Percentiles rank a stretch among this genome's conserved stretches.
Evolutionary conservation across 2,888 invertebrate species (phyloP).

Genomic region (Leptinotarsa tumamoca): DNA sequence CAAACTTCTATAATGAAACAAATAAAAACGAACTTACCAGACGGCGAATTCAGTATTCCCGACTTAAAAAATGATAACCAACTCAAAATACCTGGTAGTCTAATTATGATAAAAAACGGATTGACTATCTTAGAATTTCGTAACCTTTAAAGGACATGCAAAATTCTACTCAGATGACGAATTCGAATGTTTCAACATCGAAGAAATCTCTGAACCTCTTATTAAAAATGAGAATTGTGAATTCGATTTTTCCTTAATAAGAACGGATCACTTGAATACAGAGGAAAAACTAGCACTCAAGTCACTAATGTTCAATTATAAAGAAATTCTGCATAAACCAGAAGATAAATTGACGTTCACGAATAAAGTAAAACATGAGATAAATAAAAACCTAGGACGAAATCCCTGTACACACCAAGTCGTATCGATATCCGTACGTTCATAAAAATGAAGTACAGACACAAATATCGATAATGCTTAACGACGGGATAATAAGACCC

Average conservation of each 20-base stretch:
- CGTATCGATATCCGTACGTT: not conserved
- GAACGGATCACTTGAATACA: conserved; percentile 23
- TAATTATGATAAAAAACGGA: not conserved
- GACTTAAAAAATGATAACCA: not conserved
- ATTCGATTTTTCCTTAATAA: not conserved
- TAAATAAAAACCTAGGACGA: conserved; percentile 2
- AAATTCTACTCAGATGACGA: not conserved
- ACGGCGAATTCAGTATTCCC: not conserved
- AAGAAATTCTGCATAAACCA: conserved; percentile 29
- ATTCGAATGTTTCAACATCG: not conserved
- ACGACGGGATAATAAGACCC: conserved; percentile 29
- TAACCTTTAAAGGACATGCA: not conserved
- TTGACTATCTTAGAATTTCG: not conserved
- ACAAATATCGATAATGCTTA: conserved; percentile 30
- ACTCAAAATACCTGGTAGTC: not conserved
- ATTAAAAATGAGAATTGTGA: not conserved
- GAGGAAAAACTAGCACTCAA: conserved; percentile 3
- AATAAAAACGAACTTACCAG: conserved; percentile 17
- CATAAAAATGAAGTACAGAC: conserved; percentile 30
- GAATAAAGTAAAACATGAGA: conserved; percentile 34
- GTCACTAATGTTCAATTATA: conserved; percentile 3
- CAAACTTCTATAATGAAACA: not conserved
- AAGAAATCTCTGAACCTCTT: not conserved
- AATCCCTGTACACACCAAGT: too few species aligned
- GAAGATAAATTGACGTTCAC: conserved; percentile 23